Conservation (phyloP, 92 coral and sea anemone genomes). For the Meandrina meandrites region DNA sequence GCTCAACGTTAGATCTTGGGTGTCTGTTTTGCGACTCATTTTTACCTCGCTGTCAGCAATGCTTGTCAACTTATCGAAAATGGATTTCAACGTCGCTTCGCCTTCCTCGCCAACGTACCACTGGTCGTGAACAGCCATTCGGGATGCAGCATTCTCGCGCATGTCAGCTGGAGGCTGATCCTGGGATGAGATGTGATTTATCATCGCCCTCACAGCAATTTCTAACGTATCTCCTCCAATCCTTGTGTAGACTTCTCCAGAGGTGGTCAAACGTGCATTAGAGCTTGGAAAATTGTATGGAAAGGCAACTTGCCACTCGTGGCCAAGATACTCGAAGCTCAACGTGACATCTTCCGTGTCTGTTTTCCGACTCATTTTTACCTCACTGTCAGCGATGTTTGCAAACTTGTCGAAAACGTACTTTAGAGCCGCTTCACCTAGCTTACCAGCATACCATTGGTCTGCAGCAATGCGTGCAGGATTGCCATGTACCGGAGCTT, state of each 20-base stretch:
- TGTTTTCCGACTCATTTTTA: constrained; percentile 36
- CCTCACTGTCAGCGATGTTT: constrained; percentile 6
- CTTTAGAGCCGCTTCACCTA: constrained; percentile 35
- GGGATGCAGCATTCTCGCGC: neutral
- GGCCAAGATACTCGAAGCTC: constrained; percentile 1
- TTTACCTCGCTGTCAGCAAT: constrained; percentile 31
- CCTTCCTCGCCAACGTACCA: constrained; percentile 46
- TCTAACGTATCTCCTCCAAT: constrained; percentile 18
- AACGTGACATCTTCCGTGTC: constrained; percentile 43
- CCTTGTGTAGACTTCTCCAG: neutral
- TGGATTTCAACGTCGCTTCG: constrained; percentile 19
- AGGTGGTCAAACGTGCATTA: constrained; percentile 6
- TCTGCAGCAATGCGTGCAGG: neutral
- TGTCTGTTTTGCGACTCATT: constrained; percentile 35
- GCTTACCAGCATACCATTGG: constrained; percentile 50
- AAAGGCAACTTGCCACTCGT: constrained; percentile 38
- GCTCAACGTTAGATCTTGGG: constrained; percentile 40
- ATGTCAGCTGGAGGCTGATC: neutral
- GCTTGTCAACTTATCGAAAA: constrained; percentile 27
- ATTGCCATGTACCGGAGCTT: neutral
- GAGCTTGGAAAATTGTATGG: constrained; percentile 36
- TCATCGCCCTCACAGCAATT: constrained; percentile 16
- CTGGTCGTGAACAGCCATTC: constrained; percentile 5
- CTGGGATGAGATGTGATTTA: neutral
- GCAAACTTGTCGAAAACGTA: constrained; percentile 26